Evolutionary conservation across 2,113 vertebrate species (phyloP), one percentile per base, ranked within the genome.

Genomic region (Nestor notabilis): DNA sequence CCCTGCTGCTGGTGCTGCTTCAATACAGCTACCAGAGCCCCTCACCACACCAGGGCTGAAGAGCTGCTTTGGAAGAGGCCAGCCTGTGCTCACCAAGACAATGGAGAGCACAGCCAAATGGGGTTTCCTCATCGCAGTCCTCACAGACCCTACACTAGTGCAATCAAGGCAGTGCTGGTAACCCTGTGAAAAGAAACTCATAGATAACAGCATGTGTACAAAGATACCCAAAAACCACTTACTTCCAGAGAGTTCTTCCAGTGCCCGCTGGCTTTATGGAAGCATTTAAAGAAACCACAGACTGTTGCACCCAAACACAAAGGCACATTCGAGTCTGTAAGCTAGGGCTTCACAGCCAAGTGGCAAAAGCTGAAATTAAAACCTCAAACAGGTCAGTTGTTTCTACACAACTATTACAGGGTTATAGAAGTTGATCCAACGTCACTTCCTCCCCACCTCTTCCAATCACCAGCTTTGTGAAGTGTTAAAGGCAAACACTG

Each of bases 1-100:
- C 53, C 23, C 37, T 0, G 0, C 28, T 41, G 24, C 58, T 15
- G 39, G 37, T 2, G 0, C 52, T 31, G 29, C 63, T 77, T 13
- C 47, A 64, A 17, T 2, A 29, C 18, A 24, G 50, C 44, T n/a
- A 33, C 25, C 47, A 64, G 47, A 66, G 66, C 11, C 16, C 20
- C 13, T 43, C 2, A 9, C 20, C 23, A 5, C 46, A 17, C 6
- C 10, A 5, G 29, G 39, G 37, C 61, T 18, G 17, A 1, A 27
- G 8, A 77, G 64, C 44, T 53, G 65, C 33, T 65, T 19, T 46
- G 37, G 71, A 79, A 63, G 55, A 28, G 37, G 41, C 28, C 23
- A 65, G 46, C 11, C 63, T 9, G 12, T 17, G 84, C 55, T 47
- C 13, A 2, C 29, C 82, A 50, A 29, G 17, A 64, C 25, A 24